Conservation (phyloP, 2,888 invertebrate genomes). For the Dasypogon diadema region DNA sequence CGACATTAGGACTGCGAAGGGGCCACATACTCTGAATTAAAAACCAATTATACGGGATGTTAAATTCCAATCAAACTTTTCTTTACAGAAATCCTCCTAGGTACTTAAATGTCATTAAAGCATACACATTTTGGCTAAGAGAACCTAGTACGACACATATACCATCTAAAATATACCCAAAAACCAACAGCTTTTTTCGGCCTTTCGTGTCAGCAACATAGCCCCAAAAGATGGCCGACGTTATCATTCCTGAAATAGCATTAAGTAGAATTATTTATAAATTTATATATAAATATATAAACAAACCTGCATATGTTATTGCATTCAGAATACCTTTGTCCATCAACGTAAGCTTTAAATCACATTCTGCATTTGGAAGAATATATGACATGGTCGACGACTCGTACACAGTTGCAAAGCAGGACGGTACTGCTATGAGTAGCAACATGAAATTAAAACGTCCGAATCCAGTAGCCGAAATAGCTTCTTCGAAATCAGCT, state of each 20-base stretch:
- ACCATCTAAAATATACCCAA: constrained; percentile 75
- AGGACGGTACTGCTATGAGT: constrained; percentile 74
- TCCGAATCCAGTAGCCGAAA: constrained; percentile 77
- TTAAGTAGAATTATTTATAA: background rate
- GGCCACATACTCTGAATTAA: constrained; percentile 74
- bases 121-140: constrained; percentile 75
- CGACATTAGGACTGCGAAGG: constrained; percentile 79
- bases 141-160: constrained; percentile 75
- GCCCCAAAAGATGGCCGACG: constrained; percentile 82
- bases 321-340: constrained; percentile 81
- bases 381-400: constrained; percentile 80
- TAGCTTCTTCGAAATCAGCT: constrained; percentile 80
- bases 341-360: constrained; percentile 75
- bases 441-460: constrained; percentile 76
- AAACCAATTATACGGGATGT: constrained; percentile 17
- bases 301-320: constrained; percentile 77
- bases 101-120: constrained; percentile 79
- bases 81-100: constrained; percentile 81
- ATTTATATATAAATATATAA: background rate
- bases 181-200: constrained; percentile 75
- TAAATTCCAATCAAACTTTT: constrained; percentile 35
- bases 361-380: constrained; percentile 81
- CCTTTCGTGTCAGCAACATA: constrained; percentile 82
- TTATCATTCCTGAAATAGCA: constrained; percentile 76
- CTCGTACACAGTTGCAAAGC: constrained; percentile 78